Evolutionary conservation across 2,797 vertebrate genomes (phyloP).

Genomic region (Garrulus glandarius): DNA sequence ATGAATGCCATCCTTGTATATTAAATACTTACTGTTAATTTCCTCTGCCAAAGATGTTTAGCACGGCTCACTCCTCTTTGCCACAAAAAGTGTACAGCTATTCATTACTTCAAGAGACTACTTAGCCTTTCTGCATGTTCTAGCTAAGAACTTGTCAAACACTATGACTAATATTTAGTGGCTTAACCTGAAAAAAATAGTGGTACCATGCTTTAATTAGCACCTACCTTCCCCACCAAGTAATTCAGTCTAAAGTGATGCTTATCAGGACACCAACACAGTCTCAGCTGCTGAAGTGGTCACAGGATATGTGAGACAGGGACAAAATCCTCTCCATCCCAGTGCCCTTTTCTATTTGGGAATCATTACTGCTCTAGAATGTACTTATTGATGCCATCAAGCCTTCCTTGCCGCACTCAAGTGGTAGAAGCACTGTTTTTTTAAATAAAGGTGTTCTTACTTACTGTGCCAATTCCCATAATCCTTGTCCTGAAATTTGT

Average conservation of each 20-base stretch:
- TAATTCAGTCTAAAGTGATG: not conserved
- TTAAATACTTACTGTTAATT: not conserved
- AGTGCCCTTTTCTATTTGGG: not conserved
- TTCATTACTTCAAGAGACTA: not conserved
- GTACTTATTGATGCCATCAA: not conserved
- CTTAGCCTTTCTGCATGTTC: not conserved
- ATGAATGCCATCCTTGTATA: not conserved
- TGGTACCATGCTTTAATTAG: not conserved
- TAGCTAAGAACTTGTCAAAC: not conserved
- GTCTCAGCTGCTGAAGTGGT: not conserved
- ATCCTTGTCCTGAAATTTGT: not conserved
- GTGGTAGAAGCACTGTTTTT: not conserved
- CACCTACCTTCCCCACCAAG: not conserved
- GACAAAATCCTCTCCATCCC: not conserved
- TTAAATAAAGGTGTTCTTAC: not conserved
- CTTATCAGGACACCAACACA: not conserved
- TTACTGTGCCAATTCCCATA: not conserved
- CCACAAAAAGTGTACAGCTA: not conserved
- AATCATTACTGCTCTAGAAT: not conserved
- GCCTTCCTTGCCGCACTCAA: not conserved
- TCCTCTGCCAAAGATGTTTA: not conserved
- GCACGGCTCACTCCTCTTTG: not conserved
- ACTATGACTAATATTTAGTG: not conserved
- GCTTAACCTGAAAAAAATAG: not conserved
- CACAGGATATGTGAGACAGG: rapidly evolving